Base-by-base conservation (phyloP, 2,113 vertebrate genomes). In the Leucopsar rothschildi region DNA sequence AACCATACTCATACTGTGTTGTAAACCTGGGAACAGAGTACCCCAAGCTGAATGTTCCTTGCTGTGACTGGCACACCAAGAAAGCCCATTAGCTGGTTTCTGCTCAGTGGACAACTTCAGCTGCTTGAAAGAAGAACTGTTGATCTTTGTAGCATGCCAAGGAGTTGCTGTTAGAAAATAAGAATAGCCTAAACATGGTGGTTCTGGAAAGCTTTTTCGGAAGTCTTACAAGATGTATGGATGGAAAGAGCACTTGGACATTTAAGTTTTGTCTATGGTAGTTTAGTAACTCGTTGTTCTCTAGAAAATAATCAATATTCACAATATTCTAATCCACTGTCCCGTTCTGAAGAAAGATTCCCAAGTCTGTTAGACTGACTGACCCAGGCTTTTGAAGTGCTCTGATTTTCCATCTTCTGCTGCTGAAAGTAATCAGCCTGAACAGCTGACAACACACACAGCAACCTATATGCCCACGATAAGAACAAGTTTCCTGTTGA, bases 401-500 rank as follows among this genome's bases (percentile, higher is more conserved):
- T 88, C 79, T 89, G 72, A 91, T 92, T 90, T 84, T 57, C 70
- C 65, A 68, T 72, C 55, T 91, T 28, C 55, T 71, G 35, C 50
- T 86, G 59, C 86, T 79, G 86, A 76, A 93, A 90, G 40, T 88
- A 88, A 59, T 92, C 96, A 96, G 94, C 91, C 65, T 70, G 76
- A 95, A 85, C 88, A 96, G 72, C 57, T 81, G 57, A 65, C 60
- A 79, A 52, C 37, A 53, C 0, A 0, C 39, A n/a, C 12, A 79
- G 59, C 65, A 69, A 90, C 24, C 57, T 95, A 65, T 90, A 83
- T 89, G 84, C 81, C 84, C 82, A 45, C n/a, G 63, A 77, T 82
- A 79, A 84, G 81, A 97, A 94, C 81, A 96, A 84, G 66, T 84
- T 95, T 79, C 92, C 79, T 35, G 80, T 88, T 97, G 96, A 95